Evolutionary conservation across 2,113 vertebrate genomes (phyloP).

Genomic region (Dascyllus trimaculatus): DNA sequence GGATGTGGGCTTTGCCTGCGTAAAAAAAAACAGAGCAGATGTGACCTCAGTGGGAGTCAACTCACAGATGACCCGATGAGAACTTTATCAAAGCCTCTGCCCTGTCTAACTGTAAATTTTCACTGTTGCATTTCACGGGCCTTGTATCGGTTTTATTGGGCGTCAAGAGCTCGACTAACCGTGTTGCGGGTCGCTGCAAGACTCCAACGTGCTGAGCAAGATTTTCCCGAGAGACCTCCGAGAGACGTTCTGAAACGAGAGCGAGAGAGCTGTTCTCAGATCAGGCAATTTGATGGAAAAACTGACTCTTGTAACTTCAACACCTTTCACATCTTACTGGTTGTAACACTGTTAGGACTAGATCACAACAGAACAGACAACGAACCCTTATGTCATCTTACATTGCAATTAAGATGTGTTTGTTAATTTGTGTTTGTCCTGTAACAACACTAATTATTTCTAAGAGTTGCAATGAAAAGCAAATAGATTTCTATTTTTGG

Average conservation of each 20-base stretch:
- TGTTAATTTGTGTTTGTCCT: constrained; percentile 1
- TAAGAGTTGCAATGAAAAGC: neutral
- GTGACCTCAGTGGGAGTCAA: constrained; percentile 17
- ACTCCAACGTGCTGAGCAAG: constrained; percentile 92
- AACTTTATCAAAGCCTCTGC: constrained; percentile 15
- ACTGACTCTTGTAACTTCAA: constrained; percentile 2
- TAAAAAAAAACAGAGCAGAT: constrained; percentile 46
- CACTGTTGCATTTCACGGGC: constrained; percentile 41
- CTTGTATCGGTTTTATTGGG: constrained; percentile 47
- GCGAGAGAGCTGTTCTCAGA: constrained; percentile 26
- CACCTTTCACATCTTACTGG: constrained; percentile 22
- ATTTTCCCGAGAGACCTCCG: constrained; percentile 92
- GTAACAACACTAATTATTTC: neutral
- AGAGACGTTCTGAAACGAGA: constrained; percentile 88
- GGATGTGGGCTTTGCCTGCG: constrained; percentile 86
- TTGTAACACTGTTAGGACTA: neutral
- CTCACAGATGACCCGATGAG: neutral
- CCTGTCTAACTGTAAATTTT: constrained; percentile 34
- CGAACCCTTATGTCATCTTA: neutral
- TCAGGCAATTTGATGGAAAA: constrained; percentile 23
- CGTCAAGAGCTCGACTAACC: constrained; percentile 77
- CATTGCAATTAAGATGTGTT: neutral
- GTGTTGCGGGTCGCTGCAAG: constrained; percentile 86
- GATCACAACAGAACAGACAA: neutral
- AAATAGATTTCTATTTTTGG: too few species aligned